Percentiles rank a stretch among this genome's conserved stretches.
These are phyloP conservation scores for Mimumesa dahlbomi DNA, from an alignment of 2,888 invertebrate genomes.

Conservation along the genomic window DNA sequence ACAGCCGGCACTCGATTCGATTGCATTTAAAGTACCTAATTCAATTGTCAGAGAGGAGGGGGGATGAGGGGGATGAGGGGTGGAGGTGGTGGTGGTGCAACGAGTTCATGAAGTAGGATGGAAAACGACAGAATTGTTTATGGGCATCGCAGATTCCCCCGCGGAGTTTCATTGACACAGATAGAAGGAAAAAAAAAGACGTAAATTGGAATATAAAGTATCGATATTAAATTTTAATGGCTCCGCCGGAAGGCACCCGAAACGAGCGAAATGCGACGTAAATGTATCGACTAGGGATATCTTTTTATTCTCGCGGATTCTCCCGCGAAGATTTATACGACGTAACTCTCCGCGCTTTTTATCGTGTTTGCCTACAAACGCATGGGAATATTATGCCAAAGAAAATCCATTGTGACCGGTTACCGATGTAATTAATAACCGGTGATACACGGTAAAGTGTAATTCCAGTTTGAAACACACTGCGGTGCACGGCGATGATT, in stretches of 20 bases:
- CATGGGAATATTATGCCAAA: not conserved
- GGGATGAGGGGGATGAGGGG: not conserved
- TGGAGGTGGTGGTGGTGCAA: no score
- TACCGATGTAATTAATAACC: not conserved
- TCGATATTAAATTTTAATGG: not conserved
- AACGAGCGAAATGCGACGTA: no score
- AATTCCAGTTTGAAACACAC: not conserved
- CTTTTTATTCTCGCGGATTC: no score
- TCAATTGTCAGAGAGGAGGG: conserved; percentile 42
- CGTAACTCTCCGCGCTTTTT: not conserved
- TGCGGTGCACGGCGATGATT: not conserved
- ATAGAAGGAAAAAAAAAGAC: not conserved
- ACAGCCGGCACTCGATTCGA: conserved; percentile 62
- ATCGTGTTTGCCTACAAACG: not conserved
- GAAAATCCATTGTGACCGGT: not conserved
- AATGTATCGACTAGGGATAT: no score
- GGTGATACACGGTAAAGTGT: not conserved
- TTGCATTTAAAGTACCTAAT: conserved; percentile 73
- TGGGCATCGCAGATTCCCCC: conserved; percentile 7
- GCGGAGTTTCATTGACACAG: not conserved
- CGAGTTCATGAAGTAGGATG: not conserved
- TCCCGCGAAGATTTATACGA: no score
- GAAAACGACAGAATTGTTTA: conserved; percentile 1
- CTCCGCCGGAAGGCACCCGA: no score
- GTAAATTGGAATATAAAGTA: conserved; percentile 6